Evolutionary conservation across 2,888 invertebrate genomes (phyloP).

Genomic region (Tortricodes alternella): DNA sequence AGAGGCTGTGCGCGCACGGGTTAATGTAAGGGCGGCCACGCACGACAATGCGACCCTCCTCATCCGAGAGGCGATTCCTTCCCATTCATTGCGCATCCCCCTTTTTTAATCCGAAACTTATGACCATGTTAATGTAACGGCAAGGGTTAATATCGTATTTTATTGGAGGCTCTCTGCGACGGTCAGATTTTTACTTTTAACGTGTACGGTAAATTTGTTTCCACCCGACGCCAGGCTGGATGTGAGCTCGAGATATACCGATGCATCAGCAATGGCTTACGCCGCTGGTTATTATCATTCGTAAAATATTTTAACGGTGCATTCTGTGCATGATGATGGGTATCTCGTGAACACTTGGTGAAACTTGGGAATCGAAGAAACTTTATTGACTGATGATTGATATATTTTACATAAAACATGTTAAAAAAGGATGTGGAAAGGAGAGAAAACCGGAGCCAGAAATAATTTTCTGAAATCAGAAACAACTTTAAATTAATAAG

Average conservation of each 20-base stretch:
- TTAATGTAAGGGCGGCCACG: constrained; percentile 36
- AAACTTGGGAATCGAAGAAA: no score
- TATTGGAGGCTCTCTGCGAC: constrained; percentile 53
- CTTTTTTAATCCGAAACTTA: constrained; percentile 76
- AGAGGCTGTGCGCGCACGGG: constrained; percentile 23
- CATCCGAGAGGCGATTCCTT: constrained; percentile 50
- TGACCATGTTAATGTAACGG: constrained; percentile 70
- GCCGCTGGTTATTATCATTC: no score
- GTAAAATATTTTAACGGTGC: no score
- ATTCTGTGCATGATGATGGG: no score
- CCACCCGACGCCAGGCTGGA: neutral
- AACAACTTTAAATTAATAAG: neutral
- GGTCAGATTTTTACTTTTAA: constrained; percentile 29
- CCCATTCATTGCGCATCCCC: constrained; percentile 53
- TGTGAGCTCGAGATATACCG: constrained; percentile 1
- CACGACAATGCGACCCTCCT: constrained; percentile 53
- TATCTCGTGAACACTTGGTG: no score
- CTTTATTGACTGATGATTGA: no score
- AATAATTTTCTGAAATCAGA: no score
- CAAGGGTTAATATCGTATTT: constrained; percentile 72
- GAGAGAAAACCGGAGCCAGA: neutral
- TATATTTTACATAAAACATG: no score
- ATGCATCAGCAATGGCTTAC: neutral
- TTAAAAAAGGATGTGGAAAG: neutral
- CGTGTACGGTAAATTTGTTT: constrained; percentile 38